These are phyloP conservation scores for Australoheros scitulus DNA, from an alignment of 2,113 vertebrate species.

Conservation along the genomic window DNA sequence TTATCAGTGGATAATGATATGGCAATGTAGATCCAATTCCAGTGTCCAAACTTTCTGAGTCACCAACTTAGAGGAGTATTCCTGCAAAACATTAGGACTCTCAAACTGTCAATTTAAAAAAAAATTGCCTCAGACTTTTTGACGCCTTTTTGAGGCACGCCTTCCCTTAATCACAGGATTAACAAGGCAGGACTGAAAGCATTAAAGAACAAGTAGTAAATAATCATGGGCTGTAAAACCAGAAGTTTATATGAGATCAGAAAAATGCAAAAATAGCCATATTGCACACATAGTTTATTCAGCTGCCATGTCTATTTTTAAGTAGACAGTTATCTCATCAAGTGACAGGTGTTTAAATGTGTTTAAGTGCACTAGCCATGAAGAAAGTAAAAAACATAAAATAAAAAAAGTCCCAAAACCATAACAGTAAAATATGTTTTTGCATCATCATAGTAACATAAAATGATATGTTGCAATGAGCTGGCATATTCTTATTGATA, in stretches of 20 bases:
- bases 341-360: neutral
- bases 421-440: neutral
- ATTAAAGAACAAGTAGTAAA: neutral
- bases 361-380: neutral
- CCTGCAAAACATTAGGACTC: too few species aligned
- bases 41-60: too few species aligned
- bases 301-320: too few species aligned
- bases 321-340: too few species aligned
- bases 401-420: neutral
- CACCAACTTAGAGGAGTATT: too few species aligned
- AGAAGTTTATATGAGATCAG: neutral
- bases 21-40: too few species aligned
- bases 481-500: neutral
- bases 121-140: neutral
- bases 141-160: neutral
- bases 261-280: neutral
- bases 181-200: neutral
- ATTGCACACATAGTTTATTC: too few species aligned
- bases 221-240: neutral
- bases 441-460: neutral
- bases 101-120: too few species aligned
- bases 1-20: too few species aligned
- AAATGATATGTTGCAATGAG: neutral
- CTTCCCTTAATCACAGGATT: neutral
- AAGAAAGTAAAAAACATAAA: neutral